Percentiles rank a stretch among this genome's conserved stretches.
phyloP scores from a whole-genome alignment of 2,888 invertebrate species.

The Macrophya alboannulata region DNA sequence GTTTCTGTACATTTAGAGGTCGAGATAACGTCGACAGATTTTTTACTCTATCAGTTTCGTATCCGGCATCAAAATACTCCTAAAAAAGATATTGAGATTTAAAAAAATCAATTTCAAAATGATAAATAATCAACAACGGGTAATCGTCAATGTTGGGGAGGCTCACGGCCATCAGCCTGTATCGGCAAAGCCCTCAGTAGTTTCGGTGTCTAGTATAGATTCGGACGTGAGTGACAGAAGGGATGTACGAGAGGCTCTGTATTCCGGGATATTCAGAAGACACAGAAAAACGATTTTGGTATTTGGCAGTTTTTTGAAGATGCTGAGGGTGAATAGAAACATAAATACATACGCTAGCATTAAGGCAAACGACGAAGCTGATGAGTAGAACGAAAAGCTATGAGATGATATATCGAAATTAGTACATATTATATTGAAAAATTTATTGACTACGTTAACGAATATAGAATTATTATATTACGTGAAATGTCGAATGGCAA shows the following conservation, averaged over 20 bases:
- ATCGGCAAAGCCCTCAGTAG: constrained; percentile 76
- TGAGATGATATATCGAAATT: constrained; percentile 25
- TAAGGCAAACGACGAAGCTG: constrained; percentile 77
- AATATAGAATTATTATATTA: constrained; percentile 9
- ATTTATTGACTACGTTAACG: constrained; percentile 16
- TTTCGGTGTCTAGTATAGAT: constrained; percentile 77
- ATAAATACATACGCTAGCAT: constrained; percentile 79
- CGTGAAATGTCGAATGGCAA: constrained; percentile 33
- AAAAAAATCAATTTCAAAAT: constrained; percentile 65
- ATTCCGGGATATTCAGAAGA: constrained; percentile 78
- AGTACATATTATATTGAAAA: constrained; percentile 17
- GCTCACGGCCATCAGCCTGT: constrained; percentile 72
- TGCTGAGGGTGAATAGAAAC: constrained; percentile 79
- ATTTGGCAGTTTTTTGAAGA: constrained; percentile 78
- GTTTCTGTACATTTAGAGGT: background rate
- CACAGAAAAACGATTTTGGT: constrained; percentile 79
- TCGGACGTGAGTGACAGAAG: constrained; percentile 78
- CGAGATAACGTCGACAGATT: constrained; percentile 18
- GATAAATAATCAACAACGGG: constrained; percentile 77
- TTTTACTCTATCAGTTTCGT: background rate
- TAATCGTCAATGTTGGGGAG: constrained; percentile 74
- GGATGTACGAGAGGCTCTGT: constrained; percentile 77
- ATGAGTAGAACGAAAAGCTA: constrained; percentile 68
- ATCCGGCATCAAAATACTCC: constrained; percentile 78
- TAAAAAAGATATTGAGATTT: constrained; percentile 45